These are phyloP conservation scores for Perdita meconis DNA, from an alignment of 2,888 invertebrate species.

Conservation along the genomic window DNA sequence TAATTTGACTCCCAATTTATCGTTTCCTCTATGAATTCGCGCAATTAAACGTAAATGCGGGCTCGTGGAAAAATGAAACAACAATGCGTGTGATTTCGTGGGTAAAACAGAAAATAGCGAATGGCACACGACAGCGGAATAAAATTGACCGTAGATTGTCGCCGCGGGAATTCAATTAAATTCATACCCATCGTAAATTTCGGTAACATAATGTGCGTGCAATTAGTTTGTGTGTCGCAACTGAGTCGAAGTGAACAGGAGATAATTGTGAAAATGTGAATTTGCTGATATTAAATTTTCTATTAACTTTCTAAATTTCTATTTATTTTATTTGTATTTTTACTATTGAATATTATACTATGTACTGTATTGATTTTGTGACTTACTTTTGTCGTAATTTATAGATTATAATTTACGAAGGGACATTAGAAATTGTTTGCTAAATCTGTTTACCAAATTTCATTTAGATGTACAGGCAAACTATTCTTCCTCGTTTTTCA, in stretches of 20 bases:
- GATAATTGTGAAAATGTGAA: background rate
- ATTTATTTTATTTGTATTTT: no score
- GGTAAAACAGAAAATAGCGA: background rate
- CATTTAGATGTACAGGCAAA: no score
- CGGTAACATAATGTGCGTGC: conserved; percentile 21
- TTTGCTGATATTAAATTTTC: background rate
- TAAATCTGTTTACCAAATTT: no score
- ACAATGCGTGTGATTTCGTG: background rate
- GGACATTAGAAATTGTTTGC: no score
- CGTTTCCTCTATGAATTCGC: background rate
- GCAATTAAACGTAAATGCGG: background rate
- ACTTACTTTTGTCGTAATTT: no score
- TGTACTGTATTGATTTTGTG: no score
- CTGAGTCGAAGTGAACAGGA: background rate
- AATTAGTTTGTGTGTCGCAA: conserved; percentile 9
- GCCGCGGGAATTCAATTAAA: conserved; percentile 10
- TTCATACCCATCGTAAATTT: conserved; percentile 25
- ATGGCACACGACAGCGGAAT: background rate
- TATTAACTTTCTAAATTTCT: background rate
- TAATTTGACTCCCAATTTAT: background rate
- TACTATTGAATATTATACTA: no score
- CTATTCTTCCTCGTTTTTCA: no score
- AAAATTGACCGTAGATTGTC: conserved; percentile 22
- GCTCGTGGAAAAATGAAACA: background rate
- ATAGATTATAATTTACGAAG: no score